Percentiles rank a stretch among this genome's conserved stretches.
These are phyloP conservation scores for Dipodomys ordii DNA, from an alignment of 2,113 vertebrate genomes.

Conservation along the genomic window DNA sequence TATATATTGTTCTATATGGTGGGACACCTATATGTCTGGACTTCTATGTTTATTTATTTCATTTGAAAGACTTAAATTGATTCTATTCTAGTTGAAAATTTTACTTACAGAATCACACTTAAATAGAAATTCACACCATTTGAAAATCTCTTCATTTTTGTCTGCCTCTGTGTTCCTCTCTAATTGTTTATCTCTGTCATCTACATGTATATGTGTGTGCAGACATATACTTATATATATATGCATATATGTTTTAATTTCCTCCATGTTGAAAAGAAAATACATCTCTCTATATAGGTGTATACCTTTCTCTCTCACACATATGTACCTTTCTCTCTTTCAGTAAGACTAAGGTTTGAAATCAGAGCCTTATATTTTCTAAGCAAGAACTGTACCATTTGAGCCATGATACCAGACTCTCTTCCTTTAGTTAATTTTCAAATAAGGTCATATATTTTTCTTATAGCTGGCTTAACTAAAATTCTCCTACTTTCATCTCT, in stretches of 20 bases:
- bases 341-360: no score
- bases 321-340: no score
- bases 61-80: not conserved
- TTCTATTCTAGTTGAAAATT: constrained; percentile 58
- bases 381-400: no score
- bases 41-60: constrained; percentile 53
- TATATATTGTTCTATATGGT: constrained; percentile 1
- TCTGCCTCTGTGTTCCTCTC: not conserved
- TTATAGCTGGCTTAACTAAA: no score
- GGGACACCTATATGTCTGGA: not conserved
- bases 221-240: not conserved
- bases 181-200: not conserved
- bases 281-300: not conserved
- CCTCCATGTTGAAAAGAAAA: not conserved
- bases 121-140: constrained; percentile 7
- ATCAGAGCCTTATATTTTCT: no score
- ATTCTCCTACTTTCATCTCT: no score
- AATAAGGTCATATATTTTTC: no score
- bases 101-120: not conserved
- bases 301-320: no score
- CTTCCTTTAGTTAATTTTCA: no score
- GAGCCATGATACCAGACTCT: no score
- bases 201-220: not conserved
- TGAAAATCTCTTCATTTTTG: not conserved
- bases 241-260: not conserved